Evolutionary conservation across 2,888 invertebrate species (phyloP), one percentile per base, ranked within the genome.

Genomic region (Bimastos eiseni): DNA sequence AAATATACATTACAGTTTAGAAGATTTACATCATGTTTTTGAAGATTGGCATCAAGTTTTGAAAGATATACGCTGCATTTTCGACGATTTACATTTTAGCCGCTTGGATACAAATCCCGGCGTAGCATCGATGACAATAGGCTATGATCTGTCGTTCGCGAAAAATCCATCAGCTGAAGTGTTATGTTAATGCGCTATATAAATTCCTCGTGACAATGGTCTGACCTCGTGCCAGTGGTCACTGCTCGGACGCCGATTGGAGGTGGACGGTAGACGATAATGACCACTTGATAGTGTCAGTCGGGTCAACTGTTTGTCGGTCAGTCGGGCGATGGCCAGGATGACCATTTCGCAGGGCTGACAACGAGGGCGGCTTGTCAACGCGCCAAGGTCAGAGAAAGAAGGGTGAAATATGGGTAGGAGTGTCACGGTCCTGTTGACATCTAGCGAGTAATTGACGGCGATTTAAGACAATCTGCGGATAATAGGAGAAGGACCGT

Each of bases 381-480:
- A 30, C 30, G 70, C 70, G 70, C 70, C n/a, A 8, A n/a, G 70
- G 70, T 70, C 70, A 70, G 70, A 70, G 70, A 70, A 49, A 70
- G 70, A 8, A 70, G 70, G 55, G 70, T 70, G 70, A 70, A 70
- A 70, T 70, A 70, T 70, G 70, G 70, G 8, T n/a, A 49, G 70
- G n/a, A 0, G 70, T 70, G 70, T 70, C 70, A 70, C 70, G 70
- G n/a, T 8, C 30, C 70, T 70, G 70, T 30, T 70, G 70, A 70
- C 70, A 70, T 11, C 70, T n/a, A 70, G 70, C 70, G 70, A 70
- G 70, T 70, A 70, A 70, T 70, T 70, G 70, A 30, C n/a, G 70
- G n/a, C n/a, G 70, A 70, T 70, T 70, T 30, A 70, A 70, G 70
- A 70, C 70, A 70, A 70, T 70, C 70, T 70, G 70, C n/a, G 70